Conservation (phyloP, 1,140 invertebrate species). For the Aplysia californica region DNA sequence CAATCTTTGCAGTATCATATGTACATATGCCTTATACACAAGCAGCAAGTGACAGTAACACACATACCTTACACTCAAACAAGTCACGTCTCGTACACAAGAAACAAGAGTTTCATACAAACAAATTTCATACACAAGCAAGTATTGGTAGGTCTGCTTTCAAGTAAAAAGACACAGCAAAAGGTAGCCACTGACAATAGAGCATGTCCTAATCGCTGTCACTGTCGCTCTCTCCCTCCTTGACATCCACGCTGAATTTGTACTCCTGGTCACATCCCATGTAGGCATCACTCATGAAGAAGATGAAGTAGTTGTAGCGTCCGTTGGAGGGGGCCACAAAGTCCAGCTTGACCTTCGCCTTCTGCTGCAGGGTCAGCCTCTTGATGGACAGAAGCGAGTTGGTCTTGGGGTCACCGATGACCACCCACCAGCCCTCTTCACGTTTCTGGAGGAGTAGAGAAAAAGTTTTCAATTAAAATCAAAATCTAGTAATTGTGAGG, state of each 20-base stretch:
- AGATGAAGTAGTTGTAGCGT: constrained; percentile 91
- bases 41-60: no score
- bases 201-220: constrained; percentile 51
- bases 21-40: no score
- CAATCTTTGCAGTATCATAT: no score
- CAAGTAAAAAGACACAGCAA: no score
- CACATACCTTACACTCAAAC: no score
- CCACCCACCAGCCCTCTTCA: constrained; percentile 99
- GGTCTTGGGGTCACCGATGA: constrained; percentile 94
- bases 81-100: no score
- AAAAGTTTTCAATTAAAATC: no score
- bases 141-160: no score
- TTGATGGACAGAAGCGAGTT: constrained; percentile 98
- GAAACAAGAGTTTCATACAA: no score
- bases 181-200: no score
- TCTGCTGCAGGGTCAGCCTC: constrained; percentile 91
- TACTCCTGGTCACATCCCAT: constrained; percentile 88
- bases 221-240: constrained; percentile 70
- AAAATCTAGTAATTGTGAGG: no score
- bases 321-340: constrained; percentile 87
- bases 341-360: constrained; percentile 93
- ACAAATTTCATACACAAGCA: no score
- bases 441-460: constrained; percentile 81
- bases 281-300: constrained; percentile 99
- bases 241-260: constrained; percentile 79